Percentiles rank a stretch among this genome's conserved stretches.
Evolutionary conservation across 1,140 invertebrate genomes (phyloP).

Genomic region (Lordiphosa clarofinis): DNA sequence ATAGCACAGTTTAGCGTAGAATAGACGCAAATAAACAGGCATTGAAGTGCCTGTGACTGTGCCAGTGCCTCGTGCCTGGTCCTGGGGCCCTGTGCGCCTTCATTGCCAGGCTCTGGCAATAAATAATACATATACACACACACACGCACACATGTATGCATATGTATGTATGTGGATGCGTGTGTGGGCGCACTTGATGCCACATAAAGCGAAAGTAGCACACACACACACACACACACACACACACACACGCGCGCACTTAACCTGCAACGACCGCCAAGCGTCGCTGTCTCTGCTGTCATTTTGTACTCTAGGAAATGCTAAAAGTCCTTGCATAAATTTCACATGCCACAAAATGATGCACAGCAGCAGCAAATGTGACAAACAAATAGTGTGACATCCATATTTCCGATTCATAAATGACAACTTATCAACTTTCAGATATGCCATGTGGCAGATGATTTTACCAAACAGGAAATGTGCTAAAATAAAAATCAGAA

Average conservation of each 20-base stretch:
- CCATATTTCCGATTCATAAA: neutral
- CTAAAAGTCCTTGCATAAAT: slow-evolving; percentile 26
- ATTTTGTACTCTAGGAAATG: slow-evolving; percentile 48
- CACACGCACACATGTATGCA: neutral
- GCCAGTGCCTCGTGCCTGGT: slow-evolving; percentile 20
- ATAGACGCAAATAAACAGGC: slow-evolving; percentile 75
- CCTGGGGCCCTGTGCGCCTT: slow-evolving; percentile 40
- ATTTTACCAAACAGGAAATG: too few species aligned
- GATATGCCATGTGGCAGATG: too few species aligned
- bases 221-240: slow-evolving; percentile 44
- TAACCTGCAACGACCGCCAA: slow-evolving; percentile 43
- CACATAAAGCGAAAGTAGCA: slow-evolving; percentile 66
- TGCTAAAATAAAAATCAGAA: too few species aligned
- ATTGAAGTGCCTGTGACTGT: slow-evolving; percentile 57
- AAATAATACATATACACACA: slow-evolving; percentile 56
- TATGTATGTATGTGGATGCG: slow-evolving; percentile 26
- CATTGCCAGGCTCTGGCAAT: slow-evolving; percentile 69
- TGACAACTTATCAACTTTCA: too few species aligned
- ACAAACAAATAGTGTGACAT: neutral
- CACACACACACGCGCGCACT: slow-evolving; percentile 24
- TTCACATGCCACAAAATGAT: slow-evolving; percentile 22
- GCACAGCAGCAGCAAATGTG: slow-evolving; percentile 32
- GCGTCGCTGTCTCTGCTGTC: slow-evolving; percentile 32
- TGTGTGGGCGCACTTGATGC: slow-evolving; percentile 63
- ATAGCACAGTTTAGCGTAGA: slow-evolving; percentile 75